These are phyloP conservation scores for Hybognathus amarus DNA, from an alignment of 2,797 vertebrate genomes.

Conservation along the genomic window DNA sequence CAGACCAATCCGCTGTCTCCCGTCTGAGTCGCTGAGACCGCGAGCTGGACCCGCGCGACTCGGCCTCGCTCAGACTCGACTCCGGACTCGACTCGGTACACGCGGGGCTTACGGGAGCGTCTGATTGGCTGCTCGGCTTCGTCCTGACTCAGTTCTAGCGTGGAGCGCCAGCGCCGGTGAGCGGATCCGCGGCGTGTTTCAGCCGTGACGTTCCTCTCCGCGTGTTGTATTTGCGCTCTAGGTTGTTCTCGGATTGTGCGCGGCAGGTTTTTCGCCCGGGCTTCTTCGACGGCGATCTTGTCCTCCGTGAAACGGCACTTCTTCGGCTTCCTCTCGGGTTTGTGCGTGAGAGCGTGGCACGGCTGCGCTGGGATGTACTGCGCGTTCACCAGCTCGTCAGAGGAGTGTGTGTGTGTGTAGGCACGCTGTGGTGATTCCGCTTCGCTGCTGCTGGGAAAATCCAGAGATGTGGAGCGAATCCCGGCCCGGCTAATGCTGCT, in stretches of 20 bases:
- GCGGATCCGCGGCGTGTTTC: slow-evolving; percentile 66
- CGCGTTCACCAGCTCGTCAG: slow-evolving; percentile 81
- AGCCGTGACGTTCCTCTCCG: slow-evolving; percentile 75
- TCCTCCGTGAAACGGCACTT: slow-evolving; percentile 81
- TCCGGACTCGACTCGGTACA: slow-evolving; percentile 79
- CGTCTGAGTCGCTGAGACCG: slow-evolving; percentile 87
- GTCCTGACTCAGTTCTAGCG: slow-evolving; percentile 82
- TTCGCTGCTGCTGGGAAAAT: slow-evolving; percentile 71
- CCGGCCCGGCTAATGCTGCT: slow-evolving; percentile 75
- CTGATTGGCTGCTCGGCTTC: slow-evolving; percentile 69
- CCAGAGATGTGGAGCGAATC: slow-evolving; percentile 61
- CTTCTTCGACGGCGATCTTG: slow-evolving; percentile 67
- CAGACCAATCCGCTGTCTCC: slow-evolving; percentile 85
- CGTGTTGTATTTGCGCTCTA: slow-evolving; percentile 81
- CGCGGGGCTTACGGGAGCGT: slow-evolving; percentile 63
- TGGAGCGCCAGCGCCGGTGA: slow-evolving; percentile 80
- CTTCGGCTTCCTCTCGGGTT: slow-evolving; percentile 72
- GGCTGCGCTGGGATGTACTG: slow-evolving; percentile 85
- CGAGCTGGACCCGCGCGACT: slow-evolving; percentile 82
- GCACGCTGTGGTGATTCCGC: slow-evolving; percentile 65
- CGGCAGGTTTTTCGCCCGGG: slow-evolving; percentile 79
- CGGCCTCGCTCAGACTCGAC: slow-evolving; percentile 83
- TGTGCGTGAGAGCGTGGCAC: slow-evolving; percentile 65
- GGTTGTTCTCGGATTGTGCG: slow-evolving; percentile 86
- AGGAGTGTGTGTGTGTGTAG: slow-evolving; percentile 50